Base-by-base conservation (phyloP, 2,113 vertebrate genomes). In the Toxostoma redivivum region DNA sequence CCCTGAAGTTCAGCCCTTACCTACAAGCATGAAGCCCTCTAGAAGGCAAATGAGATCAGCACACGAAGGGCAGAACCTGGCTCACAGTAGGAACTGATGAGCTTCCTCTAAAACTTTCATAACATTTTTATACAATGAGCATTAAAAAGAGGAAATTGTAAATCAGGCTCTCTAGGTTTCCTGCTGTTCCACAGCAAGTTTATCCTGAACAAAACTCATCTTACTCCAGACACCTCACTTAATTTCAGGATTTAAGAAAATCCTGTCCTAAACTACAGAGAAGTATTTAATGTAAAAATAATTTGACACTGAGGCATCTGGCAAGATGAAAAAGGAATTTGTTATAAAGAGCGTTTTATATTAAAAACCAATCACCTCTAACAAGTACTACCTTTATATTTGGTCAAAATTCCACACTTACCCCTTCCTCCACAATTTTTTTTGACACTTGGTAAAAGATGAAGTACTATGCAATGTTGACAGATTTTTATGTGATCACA, bases 401-500 rank as follows among this genome's bases (percentile, higher is more conserved):
- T 88, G 70, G 94, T 86, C 66, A 81, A 72, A 65, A 33, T 94
- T 92, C 92, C 90, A 92, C 93, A 77, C 23, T 92, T 96, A 65
- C 67, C 37, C 92, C 57, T 87, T 91, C 83, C 57, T 81, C 69
- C 62, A n/a, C 54, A 20, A 18, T 27, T 86, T 83, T 92, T 96
- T 96, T 81, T 92, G 91, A 97, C 95, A 78, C 88, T 79, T 70
- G 57, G 88, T 93, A 95, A 95, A 96, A 94, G 94, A 97, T 86
- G 92, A 97, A 97, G 92, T 88, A 91, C 91, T 86, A 83, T 60
- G 80, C 19, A 86, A 97, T 61, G 96, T 94, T 97, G 96, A 97
- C 96, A 97, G 95, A 81, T 97, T 88, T 98, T 95, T 96, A 96
- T 94, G 88, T 78, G 92, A 97, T 95, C 95, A 96, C 90, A 94